phyloP scores from a whole-genome alignment of 2,888 invertebrate genomes.

The Chrysolina haemoptera region DNA sequence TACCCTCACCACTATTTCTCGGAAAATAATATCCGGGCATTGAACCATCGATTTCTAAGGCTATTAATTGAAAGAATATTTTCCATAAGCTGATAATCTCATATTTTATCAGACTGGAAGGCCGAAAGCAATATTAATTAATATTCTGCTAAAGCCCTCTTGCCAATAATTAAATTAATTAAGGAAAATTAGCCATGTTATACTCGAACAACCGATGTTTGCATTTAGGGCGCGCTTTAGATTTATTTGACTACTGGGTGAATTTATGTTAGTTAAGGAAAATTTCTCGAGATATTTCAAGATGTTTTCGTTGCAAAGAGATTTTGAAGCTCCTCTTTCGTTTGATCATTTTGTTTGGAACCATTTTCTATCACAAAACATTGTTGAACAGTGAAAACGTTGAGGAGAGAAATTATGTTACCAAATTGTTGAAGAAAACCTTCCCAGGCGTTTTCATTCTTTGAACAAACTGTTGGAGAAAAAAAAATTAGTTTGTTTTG shows the following conservation, averaged over 20 bases:
- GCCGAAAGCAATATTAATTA: conserved; percentile 44
- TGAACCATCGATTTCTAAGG: conserved; percentile 28
- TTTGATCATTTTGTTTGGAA: too few relatives aligned
- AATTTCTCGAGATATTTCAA: background rate
- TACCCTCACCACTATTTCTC: conserved; percentile 18
- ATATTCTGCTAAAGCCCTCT: conserved; percentile 39
- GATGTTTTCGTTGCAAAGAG: too few relatives aligned
- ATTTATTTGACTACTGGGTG: conserved; percentile 18
- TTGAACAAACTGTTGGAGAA: too few relatives aligned
- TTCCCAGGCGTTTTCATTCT: too few relatives aligned
- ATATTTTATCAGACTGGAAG: conserved; percentile 36
- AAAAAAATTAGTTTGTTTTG: too few relatives aligned
- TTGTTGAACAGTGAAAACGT: too few relatives aligned
- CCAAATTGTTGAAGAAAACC: too few relatives aligned
- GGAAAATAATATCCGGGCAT: conserved; percentile 36
- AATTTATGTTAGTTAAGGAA: background rate
- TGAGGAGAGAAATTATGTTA: too few relatives aligned
- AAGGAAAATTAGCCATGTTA: conserved; percentile 36
- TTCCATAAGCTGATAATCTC: conserved; percentile 30
- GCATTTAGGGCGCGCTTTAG: background rate
- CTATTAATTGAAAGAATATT: conserved; percentile 45
- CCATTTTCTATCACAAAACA: too few relatives aligned
- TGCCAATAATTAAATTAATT: conserved; percentile 47
- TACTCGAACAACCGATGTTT: conserved; percentile 26
- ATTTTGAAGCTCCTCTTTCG: too few relatives aligned